These are phyloP conservation scores for Pachyuromys duprasi DNA, from an alignment of 2,797 vertebrate species.

Conservation along the genomic window DNA sequence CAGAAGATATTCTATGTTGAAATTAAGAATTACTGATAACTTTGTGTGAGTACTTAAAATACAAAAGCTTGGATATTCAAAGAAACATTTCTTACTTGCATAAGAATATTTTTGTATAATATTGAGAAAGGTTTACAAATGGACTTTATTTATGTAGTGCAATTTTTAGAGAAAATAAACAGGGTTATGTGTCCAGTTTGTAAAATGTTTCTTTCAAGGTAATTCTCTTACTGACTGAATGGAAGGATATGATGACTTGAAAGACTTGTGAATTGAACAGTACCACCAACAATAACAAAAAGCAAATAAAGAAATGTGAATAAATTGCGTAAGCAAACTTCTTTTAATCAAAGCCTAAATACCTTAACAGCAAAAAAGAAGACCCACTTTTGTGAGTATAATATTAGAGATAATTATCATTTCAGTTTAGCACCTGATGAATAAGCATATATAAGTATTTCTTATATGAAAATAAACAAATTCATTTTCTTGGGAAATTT, in stretches of 20 bases:
- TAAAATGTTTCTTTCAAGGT: constrained; percentile 86
- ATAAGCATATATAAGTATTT: constrained; percentile 1
- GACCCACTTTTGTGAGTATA: constrained; percentile 19
- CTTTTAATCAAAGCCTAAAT: constrained; percentile 74
- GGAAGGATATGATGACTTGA: constrained; percentile 86
- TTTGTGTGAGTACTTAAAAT: constrained; percentile 86
- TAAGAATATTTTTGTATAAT: constrained; percentile 90
- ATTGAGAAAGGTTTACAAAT: constrained; percentile 85
- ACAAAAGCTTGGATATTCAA: constrained; percentile 84
- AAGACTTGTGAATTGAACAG: constrained; percentile 85
- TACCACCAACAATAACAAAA: constrained; percentile 59
- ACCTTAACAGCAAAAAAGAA: background rate
- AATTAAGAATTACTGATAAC: constrained; percentile 69
- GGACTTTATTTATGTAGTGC: constrained; percentile 85
- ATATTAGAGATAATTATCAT: constrained; percentile 56
- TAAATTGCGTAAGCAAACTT: constrained; percentile 86
- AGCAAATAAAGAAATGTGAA: constrained; percentile 87
- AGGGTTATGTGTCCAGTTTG: constrained; percentile 87
- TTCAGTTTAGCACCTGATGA: background rate
- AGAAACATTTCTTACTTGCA: constrained; percentile 85
- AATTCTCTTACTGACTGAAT: constrained; percentile 86
- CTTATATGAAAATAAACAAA: constrained; percentile 52
- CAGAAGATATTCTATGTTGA: constrained; percentile 87
- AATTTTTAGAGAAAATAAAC: constrained; percentile 87
- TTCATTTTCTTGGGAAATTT: constrained; percentile 34